Evolutionary conservation across 2,888 invertebrate species (phyloP).

Genomic region (Prostheceraeus crozeri): DNA sequence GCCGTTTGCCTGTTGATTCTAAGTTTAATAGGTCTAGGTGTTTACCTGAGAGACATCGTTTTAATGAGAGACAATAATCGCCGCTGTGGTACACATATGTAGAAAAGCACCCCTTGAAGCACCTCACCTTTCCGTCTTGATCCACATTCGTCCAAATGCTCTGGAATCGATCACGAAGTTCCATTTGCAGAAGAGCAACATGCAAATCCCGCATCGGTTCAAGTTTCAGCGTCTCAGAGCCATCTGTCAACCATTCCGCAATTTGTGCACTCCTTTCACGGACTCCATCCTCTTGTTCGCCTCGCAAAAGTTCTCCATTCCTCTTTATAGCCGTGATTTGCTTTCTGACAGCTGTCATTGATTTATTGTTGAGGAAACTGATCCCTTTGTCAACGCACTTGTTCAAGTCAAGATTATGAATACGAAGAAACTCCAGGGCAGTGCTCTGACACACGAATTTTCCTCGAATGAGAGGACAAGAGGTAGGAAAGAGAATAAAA

Average conservation of each 20-base stretch:
- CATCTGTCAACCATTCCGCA: conserved; percentile 18
- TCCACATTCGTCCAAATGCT: too few relatives aligned
- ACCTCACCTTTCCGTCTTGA: too few relatives aligned
- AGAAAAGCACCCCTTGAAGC: too few relatives aligned
- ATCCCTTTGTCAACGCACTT: conserved; percentile 29
- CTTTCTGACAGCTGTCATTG: neutral
- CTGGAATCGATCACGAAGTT: too few relatives aligned
- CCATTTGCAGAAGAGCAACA: too few relatives aligned
- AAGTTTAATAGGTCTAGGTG: too few relatives aligned
- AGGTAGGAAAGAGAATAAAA: conserved; percentile 23
- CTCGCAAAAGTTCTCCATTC: neutral
- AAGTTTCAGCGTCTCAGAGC: too few relatives aligned
- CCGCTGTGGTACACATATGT: too few relatives aligned
- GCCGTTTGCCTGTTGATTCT: too few relatives aligned
- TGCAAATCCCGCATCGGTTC: too few relatives aligned
- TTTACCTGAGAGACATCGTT: too few relatives aligned
- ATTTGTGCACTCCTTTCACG: neutral
- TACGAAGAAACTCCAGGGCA: conserved; percentile 30
- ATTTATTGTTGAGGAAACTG: conserved; percentile 24
- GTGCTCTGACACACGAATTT: conserved; percentile 28
- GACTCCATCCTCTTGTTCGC: conserved; percentile 1
- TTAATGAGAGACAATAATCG: too few relatives aligned
- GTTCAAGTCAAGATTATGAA: conserved; percentile 33
- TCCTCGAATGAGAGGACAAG: conserved; percentile 29
- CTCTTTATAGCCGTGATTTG: conserved; percentile 1